Conservation (phyloP, 30 jellyfish, hydroid and myxozoan genomes). For the Turritopsis rubra region DNA sequence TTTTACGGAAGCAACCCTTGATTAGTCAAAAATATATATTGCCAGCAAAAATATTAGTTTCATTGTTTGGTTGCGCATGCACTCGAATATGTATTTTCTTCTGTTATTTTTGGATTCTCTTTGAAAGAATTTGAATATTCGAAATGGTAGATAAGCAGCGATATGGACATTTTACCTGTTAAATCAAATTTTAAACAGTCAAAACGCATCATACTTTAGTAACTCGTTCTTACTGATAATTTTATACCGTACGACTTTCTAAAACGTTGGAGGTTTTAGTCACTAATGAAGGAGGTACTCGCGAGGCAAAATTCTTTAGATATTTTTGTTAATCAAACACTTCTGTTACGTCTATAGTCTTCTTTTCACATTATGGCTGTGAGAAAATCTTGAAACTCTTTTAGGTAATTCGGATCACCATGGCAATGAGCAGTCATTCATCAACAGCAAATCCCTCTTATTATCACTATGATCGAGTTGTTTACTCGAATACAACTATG, state of each 20-base stretch:
- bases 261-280: neutral
- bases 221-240: neutral
- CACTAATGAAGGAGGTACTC: neutral
- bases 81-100: neutral
- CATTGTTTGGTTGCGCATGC: neutral
- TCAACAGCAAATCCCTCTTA: neutral
- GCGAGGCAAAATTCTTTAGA: neutral
- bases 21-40: neutral
- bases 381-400: neutral
- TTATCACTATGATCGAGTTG: constrained; percentile 5
- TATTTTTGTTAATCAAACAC: neutral
- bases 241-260: neutral
- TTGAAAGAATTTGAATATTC: neutral
- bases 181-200: neutral
- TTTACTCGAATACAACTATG: neutral
- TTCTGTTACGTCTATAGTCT: neutral
- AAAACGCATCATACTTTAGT: neutral
- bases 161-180: neutral
- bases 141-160: neutral
- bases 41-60: neutral
- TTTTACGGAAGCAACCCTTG: neutral
- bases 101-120: neutral
- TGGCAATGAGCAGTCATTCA: neutral
- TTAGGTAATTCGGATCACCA: neutral
- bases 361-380: neutral